Conservation (phyloP, 2,797 vertebrate genomes). For the Astyanax mexicanus region DNA sequence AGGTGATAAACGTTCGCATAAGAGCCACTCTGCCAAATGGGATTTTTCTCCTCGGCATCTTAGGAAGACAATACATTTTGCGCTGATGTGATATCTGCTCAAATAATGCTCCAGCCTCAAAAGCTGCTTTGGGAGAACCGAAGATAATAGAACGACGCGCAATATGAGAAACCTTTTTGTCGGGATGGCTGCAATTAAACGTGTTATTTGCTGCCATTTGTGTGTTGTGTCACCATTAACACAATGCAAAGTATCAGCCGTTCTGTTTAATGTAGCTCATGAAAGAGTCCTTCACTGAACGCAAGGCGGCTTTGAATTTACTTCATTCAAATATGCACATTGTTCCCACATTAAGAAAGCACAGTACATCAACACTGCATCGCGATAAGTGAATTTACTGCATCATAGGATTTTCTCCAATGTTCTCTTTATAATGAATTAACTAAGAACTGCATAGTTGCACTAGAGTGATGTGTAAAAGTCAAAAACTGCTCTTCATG, state of each 20-base stretch:
- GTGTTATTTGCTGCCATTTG: not conserved
- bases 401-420: not conserved
- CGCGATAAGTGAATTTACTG: not conserved
- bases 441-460: not conserved
- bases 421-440: not conserved
- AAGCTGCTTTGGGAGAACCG: not conserved
- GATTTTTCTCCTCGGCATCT: not conserved
- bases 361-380: not conserved
- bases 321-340: not conserved
- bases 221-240: not conserved
- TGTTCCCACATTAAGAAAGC: not conserved
- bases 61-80: not conserved
- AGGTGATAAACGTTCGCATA: constrained; percentile 15
- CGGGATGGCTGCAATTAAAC: not conserved
- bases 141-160: not conserved
- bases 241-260: not conserved
- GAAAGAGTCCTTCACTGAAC: not conserved
- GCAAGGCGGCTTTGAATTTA: not conserved
- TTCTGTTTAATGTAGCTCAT: not conserved
- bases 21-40: constrained; percentile 4
- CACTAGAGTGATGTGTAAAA: not conserved
- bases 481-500: too few relatives aligned
- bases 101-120: not conserved
- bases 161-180: not conserved
- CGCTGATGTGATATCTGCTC: not conserved